Conservation (phyloP, 2,113 vertebrate species). For the Hirundichthys speculiger region DNA sequence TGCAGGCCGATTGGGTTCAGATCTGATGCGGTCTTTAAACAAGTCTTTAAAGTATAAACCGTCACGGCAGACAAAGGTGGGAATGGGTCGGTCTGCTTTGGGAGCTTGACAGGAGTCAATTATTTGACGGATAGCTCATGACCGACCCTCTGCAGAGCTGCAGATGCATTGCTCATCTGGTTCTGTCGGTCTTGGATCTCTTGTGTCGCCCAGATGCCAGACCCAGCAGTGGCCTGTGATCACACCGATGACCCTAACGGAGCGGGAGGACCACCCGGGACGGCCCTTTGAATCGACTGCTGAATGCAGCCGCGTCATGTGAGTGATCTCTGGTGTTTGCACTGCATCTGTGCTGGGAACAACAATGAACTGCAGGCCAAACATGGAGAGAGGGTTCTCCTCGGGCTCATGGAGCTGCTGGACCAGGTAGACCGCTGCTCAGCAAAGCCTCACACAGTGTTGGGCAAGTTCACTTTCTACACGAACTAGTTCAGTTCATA, state of each 20-base stretch:
- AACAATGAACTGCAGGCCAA: constrained; percentile 43
- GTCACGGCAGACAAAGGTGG: no score
- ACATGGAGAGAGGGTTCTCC: constrained; percentile 29
- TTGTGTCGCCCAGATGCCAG: constrained; percentile 4
- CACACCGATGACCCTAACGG: constrained; percentile 22
- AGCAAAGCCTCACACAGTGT: no score
- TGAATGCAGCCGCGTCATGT: background rate
- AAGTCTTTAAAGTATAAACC: no score
- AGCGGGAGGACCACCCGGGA: constrained; percentile 37
- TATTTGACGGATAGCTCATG: no score
- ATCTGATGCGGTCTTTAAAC: no score
- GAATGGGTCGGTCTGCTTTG: no score
- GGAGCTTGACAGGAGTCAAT: no score
- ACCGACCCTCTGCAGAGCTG: no score
- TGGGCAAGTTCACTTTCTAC: no score
- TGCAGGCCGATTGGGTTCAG: no score
- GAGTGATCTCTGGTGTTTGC: constrained; percentile 45
- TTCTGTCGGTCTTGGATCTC: background rate
- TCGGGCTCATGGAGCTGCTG: constrained; percentile 7
- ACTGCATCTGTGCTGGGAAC: constrained; percentile 44
- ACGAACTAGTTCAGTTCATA: no score
- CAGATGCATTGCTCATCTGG: no score
- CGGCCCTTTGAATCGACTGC: background rate
- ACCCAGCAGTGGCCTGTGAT: constrained; percentile 24
- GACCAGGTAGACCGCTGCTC: constrained; percentile 22